Evolutionary conservation across 2,113 vertebrate genomes (phyloP).

Genomic region (Arenaria interpres): DNA sequence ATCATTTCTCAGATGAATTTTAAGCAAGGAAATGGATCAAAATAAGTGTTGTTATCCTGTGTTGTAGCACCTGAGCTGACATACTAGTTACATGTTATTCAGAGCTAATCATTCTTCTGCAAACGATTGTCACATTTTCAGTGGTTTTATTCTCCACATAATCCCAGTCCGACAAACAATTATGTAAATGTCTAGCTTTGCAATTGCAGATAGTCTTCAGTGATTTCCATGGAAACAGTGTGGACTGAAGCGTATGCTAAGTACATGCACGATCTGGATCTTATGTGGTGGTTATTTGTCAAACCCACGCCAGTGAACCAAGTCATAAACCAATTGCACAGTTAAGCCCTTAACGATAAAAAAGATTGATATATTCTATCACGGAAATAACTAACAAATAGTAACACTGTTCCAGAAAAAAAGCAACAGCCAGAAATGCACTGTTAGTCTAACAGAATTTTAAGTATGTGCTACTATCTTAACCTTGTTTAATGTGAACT

Average conservation of each 20-base stretch:
- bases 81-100: not conserved
- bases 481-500: not conserved
- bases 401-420: not conserved
- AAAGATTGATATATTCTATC: not conserved
- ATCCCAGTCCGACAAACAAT: not conserved
- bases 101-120: not conserved
- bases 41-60: not conserved
- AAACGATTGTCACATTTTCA: not conserved
- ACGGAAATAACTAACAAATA: not conserved
- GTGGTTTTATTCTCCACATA: not conserved
- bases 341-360: not conserved
- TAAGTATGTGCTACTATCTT: not conserved
- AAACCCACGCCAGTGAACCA: not conserved
- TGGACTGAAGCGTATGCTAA: not conserved
- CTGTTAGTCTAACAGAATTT: not conserved
- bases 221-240: constrained; percentile 22
- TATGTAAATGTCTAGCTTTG: not conserved
- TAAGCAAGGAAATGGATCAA: not conserved
- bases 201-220: not conserved
- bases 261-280: not conserved
- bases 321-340: not conserved
- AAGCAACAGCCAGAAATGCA: not conserved
- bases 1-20: not conserved
- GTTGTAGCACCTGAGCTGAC: not conserved
- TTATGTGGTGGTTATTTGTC: not conserved